Conservation (phyloP, 2,113 vertebrate genomes). For the Caretta caretta region DNA sequence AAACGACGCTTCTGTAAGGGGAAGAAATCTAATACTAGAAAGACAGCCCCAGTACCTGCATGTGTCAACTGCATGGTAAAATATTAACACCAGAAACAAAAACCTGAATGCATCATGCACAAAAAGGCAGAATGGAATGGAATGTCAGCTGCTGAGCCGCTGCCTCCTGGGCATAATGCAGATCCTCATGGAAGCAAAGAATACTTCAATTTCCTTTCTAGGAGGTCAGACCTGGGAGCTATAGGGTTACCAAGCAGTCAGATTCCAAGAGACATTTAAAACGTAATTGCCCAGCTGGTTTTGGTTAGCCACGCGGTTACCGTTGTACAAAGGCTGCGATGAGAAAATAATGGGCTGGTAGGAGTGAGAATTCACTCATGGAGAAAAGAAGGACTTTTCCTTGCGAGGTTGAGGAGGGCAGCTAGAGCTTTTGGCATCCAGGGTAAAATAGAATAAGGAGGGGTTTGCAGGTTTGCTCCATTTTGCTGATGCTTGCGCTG, state of each 20-base stretch:
- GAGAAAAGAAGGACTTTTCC: not conserved
- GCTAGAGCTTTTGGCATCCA: not conserved
- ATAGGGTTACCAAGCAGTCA: constrained; percentile 45
- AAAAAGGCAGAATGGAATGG: not conserved
- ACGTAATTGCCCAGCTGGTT: constrained; percentile 39
- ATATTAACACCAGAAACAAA: not conserved
- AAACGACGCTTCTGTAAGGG: not conserved
- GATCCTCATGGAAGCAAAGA: not conserved
- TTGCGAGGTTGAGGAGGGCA: rapidly evolving
- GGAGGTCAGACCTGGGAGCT: constrained; percentile 60
- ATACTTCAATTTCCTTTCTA: constrained; percentile 18
- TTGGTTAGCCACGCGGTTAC: constrained; percentile 1
- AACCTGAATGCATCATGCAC: not conserved
- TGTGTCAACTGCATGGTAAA: not conserved
- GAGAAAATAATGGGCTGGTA: not conserved
- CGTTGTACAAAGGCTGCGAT: not conserved
- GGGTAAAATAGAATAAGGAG: not conserved
- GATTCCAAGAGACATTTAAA: constrained; percentile 33
- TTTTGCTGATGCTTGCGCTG: not conserved
- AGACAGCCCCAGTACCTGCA: not conserved
- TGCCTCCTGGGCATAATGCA: not conserved
- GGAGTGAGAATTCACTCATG: not conserved
- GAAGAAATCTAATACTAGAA: not conserved
- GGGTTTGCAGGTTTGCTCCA: not conserved
- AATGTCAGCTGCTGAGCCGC: not conserved